A percentile compares a stretch with the other conserved stretches of the same genome.
These are phyloP conservation scores for Anodontia alba DNA, from an alignment of 2,888 invertebrate genomes.

Conservation along the genomic window DNA sequence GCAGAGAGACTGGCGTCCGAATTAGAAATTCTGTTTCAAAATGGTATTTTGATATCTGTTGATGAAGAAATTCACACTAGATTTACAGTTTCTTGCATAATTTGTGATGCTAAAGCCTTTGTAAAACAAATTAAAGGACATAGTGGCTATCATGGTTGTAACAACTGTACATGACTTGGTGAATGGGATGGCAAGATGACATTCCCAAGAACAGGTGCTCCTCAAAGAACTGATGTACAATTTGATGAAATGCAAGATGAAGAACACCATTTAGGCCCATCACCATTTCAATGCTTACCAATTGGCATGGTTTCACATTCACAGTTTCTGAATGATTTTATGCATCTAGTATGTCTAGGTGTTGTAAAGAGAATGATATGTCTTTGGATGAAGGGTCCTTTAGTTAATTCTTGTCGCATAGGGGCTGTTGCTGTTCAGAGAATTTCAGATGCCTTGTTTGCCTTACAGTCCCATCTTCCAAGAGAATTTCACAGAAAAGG, in stretches of 20 bases:
- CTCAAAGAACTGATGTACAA: conserved; percentile 46
- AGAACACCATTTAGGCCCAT: conserved; percentile 58
- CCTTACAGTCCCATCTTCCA: conserved; percentile 33
- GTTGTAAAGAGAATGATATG: conserved; percentile 18
- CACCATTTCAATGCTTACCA: conserved; percentile 17
- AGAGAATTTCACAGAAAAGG: conserved; percentile 74
- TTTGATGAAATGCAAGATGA: conserved; percentile 56
- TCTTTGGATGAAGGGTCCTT: conserved; percentile 54
- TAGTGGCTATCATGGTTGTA: conserved; percentile 37
- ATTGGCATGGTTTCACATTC: conserved; percentile 25
- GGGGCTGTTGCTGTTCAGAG: conserved; percentile 9
- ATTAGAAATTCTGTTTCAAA: conserved; percentile 7
- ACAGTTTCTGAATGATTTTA: conserved; percentile 17
- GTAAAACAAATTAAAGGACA: conserved; percentile 36
- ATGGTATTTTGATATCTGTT: not conserved
- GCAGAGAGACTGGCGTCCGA: not conserved
- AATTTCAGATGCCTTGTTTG: conserved; percentile 28
- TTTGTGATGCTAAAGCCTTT: conserved; percentile 36
- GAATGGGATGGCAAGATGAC: conserved; percentile 50
- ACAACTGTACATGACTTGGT: conserved; percentile 33
- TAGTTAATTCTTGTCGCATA: conserved; percentile 35
- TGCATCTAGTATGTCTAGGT: conserved; percentile 25
- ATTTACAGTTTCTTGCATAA: conserved; percentile 17
- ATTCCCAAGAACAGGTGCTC: conserved; percentile 49
- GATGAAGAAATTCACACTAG: conserved; percentile 8